Evolutionary conservation across 23 tunicate genomes (phyloP).

Genomic region (Styela plicata): DNA sequence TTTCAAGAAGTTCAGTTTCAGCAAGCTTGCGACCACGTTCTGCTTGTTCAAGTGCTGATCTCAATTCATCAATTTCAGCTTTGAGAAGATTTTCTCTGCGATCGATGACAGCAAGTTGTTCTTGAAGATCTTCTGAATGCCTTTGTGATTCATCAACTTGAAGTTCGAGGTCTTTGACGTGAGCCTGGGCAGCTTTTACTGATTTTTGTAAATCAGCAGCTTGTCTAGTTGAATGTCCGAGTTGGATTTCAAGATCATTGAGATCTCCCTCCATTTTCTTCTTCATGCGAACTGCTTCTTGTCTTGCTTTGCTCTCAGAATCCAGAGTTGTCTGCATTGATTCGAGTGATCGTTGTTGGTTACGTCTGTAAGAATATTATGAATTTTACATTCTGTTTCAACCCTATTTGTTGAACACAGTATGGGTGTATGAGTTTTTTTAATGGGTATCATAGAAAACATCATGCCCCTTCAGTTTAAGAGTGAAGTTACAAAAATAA

Average conservation of each 20-base stretch:
- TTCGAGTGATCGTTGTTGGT: conserved; percentile 46
- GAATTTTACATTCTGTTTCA: not conserved
- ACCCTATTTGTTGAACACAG: too few relatives aligned
- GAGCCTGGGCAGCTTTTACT: conserved; percentile 74
- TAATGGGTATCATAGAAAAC: not conserved
- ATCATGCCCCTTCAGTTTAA: not conserved
- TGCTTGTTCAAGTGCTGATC: too few relatives aligned
- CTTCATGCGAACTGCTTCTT: conserved; percentile 38
- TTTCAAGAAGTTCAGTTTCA: too few relatives aligned
- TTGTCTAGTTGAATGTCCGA: conserved; percentile 92
- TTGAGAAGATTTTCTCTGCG: conserved; percentile 78
- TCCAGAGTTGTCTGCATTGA: conserved; percentile 52
- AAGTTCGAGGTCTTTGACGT: conserved; percentile 82
- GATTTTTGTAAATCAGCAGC: conserved; percentile 83
- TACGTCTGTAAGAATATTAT: conserved; percentile 26
- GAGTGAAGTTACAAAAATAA: not conserved
- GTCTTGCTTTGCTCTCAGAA: conserved; percentile 35
- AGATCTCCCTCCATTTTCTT: conserved; percentile 38
- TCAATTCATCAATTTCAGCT: too few relatives aligned
- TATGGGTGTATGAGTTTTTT: too few relatives aligned
- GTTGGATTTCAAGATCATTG: conserved; percentile 34
- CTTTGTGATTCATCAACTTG: conserved; percentile 85
- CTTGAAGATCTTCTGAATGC: conserved; percentile 67
- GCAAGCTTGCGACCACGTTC: too few relatives aligned
- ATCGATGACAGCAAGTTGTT: conserved; percentile 86